A percentile compares a stretch with the other conserved stretches of the same genome.
phyloP scores from a whole-genome alignment of 2,888 invertebrate species.

The Synergus laeviventris region DNA sequence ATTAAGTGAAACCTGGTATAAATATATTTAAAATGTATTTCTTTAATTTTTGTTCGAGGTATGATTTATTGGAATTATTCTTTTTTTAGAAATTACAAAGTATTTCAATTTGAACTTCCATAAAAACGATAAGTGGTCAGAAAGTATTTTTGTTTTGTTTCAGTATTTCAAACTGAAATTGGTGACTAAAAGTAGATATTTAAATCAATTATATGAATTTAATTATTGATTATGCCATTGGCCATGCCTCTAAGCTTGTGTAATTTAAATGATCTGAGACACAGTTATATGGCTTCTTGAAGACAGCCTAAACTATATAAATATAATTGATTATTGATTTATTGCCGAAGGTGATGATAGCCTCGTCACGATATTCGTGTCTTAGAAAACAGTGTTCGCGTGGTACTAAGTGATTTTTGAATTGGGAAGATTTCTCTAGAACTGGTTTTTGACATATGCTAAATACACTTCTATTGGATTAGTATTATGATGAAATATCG shows the following conservation, averaged over 20 bases:
- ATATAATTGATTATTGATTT: slow-evolving; percentile 6
- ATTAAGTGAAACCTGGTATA: too few species aligned
- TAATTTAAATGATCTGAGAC: background rate
- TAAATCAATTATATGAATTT: background rate
- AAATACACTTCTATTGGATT: background rate
- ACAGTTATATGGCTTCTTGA: background rate
- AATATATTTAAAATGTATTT: too few species aligned
- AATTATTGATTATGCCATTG: background rate
- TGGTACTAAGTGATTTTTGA: background rate
- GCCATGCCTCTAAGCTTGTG: background rate
- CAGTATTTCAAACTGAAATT: background rate
- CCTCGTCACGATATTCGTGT: background rate
- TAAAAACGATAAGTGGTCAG: background rate
- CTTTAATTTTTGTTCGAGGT: background rate
- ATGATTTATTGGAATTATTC: background rate
- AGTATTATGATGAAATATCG: too few species aligned
- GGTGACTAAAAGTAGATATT: background rate
- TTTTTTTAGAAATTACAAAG: background rate
- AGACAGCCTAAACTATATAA: background rate
- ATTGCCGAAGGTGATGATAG: background rate
- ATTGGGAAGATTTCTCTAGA: background rate
- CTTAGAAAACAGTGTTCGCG: background rate
- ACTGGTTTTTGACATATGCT: background rate
- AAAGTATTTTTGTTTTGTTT: background rate
- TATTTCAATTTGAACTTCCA: background rate